Evolutionary conservation across 2,797 vertebrate species (phyloP), one percentile per base, ranked within the genome.

Genomic region (Serranus cabrilla): DNA sequence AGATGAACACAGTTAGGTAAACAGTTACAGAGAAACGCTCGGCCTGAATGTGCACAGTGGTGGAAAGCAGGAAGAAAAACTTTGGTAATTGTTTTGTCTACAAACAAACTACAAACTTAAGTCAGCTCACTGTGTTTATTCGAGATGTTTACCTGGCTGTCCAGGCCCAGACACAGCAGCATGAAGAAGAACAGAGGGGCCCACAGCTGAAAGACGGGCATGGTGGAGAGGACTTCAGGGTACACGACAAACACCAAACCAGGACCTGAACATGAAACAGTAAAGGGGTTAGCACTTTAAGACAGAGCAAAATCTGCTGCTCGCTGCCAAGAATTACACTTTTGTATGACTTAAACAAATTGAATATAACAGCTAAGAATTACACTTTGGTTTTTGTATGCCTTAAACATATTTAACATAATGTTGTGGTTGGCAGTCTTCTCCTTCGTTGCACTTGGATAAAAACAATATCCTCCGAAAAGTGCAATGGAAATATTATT

Each of bases 171-270:
- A 74, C 93, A 94, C 39, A 95, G 88, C 68, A 96, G 84, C 95
- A 96, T 95, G 16, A 95, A 81, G 83, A 96, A 96, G 87, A 95
- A 96, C 8, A 95, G 81, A 14, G 91, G 87, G 5, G 94, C 87
- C 95, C 95, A 96, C 50, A 96, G 71, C 65, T 91, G 92, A 62
- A 70, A 85, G 31, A 87, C 7, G 0, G 94, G 93, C 93, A 95
- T 95, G 13, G 95, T 94, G 75, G 93, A 87, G 49, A 96, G 92
- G n/a, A 93, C 91, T 55, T 95, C 95, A 25, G 95, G 95, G 73
- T 96, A 96, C 25, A 96, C 93, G 7, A 95, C 95, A 88, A 95
- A 96, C 82, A 95, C 93, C 80, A 95, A 86, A 74, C 95, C 95
- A 74, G 95, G 94, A 73, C 94, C 95, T 95, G 78, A 68, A 69